Base-by-base conservation (phyloP, 30 jellyfish, hydroid and myxozoan genomes). In the Phacellophora camtschatica region DNA sequence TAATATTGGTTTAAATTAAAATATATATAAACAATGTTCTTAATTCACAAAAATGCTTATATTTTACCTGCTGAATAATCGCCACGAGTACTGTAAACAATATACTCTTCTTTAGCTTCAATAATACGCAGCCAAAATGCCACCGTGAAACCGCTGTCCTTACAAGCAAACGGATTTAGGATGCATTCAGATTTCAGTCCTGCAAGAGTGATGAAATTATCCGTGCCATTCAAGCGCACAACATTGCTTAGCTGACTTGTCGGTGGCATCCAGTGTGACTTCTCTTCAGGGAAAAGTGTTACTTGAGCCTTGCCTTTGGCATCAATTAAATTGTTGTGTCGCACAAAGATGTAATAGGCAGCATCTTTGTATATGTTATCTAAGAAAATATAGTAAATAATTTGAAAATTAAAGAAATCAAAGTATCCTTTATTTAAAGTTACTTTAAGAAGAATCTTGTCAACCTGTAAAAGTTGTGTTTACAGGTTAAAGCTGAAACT, bases 71-170 rank as follows among this genome's bases (percentile, higher is more conserved):
- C 24, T 35, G 45, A 32, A 4, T 19, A 19, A 67, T 50, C 43
- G 3, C 58, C 62, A 18, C 54, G 34, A 1, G 22, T 51, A 67
- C 59, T 53, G 22, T 72, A 72, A 10, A 35, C 86, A n/a, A 72
- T 49, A 27, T 50, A 50, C 41, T 72, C 74, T 36, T 72, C 24
- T 30, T 72, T 72, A 36, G 41, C 36, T 1, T 19, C 59, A 56
- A 19, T 66, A 25, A 42, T 72, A 29, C 74, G 74, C 5, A 72
- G 19, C 86, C 86, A 72, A n/a, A 54, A 72, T 48, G 86, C 74
- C 37, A 72, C 23, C 13, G 86, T 72, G 64, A 72, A 72, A 0
- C 86, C 86, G 27, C 49, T 30, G 13, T 72, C 59, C 48, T 72
- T 24, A 20, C 86, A 72, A 18, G 43, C 15, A 5, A 50, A 6